These are phyloP conservation scores for Caenorhabditis uteleia DNA, from an alignment of 2,888 invertebrate species.

Conservation along the genomic window DNA sequence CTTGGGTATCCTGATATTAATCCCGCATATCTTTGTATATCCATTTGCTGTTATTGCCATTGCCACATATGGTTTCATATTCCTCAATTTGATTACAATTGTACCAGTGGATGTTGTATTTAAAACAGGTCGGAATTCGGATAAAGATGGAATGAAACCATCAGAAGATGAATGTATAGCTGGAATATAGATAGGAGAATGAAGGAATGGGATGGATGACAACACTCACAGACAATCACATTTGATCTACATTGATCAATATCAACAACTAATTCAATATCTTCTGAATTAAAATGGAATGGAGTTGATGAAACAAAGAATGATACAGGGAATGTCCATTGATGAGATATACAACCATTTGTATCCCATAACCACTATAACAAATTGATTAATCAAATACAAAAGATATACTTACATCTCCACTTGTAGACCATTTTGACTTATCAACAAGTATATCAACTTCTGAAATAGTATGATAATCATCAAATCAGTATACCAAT, in stretches of 20 bases:
- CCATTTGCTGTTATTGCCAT: slow-evolving; percentile 6
- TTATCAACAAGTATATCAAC: too few species aligned
- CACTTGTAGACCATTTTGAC: slow-evolving; percentile 11
- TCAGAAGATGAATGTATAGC: slow-evolving; percentile 8
- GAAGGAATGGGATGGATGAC: too few species aligned
- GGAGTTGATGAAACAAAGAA: slow-evolving; percentile 16
- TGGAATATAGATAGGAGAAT: too few species aligned
- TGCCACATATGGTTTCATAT: slow-evolving; percentile 14
- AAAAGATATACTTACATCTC: slow-evolving; percentile 10
- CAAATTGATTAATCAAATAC: not conserved
- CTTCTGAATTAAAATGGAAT: slow-evolving; percentile 5
- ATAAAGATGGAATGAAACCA: slow-evolving; percentile 12
- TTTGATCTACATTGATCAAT: slow-evolving; percentile 10
- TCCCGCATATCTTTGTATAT: slow-evolving; percentile 11
- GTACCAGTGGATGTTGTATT: slow-evolving; percentile 21
- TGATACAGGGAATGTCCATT: slow-evolving; percentile 13
- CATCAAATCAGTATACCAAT: too few species aligned
- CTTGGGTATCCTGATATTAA: slow-evolving; percentile 8
- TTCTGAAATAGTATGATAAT: too few species aligned
- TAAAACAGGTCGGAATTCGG: slow-evolving; percentile 18
- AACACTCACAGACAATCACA: too few species aligned
- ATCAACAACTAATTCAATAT: slow-evolving; percentile 21
- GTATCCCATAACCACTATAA: slow-evolving; percentile 29
- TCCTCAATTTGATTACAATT: slow-evolving; percentile 16
- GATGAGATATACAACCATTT: slow-evolving; percentile 11